Percentiles rank a stretch among this genome's conserved stretches.
Evolutionary conservation across 1,140 invertebrate genomes (phyloP).

Genomic region (Cydia pomonella): DNA sequence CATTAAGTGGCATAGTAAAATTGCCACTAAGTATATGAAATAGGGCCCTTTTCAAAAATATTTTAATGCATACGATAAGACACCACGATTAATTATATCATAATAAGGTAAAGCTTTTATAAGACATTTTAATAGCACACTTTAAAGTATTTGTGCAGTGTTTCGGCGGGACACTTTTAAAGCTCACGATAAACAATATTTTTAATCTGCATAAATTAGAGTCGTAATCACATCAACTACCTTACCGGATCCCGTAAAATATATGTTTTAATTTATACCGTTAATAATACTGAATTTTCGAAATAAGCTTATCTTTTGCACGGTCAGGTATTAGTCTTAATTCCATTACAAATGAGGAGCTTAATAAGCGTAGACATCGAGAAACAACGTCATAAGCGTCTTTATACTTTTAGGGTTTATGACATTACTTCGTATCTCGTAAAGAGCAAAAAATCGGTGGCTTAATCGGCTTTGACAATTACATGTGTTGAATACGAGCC

Average conservation of each 20-base stretch:
- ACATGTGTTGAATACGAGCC: conserved; percentile 10
- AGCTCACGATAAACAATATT: conserved; percentile 11
- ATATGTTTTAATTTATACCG: conserved; percentile 33
- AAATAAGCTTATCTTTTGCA: conserved; percentile 42
- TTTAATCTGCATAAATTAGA: conserved; percentile 32
- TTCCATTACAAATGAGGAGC: conserved; percentile 50
- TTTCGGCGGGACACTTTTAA: conserved; percentile 1
- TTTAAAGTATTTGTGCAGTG: conserved; percentile 4
- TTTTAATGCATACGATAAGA: conserved; percentile 15
- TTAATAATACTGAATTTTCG: conserved; percentile 42
- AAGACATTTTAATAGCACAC: conserved; percentile 20
- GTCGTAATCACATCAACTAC: conserved; percentile 28
- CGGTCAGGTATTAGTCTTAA: conserved; percentile 46
- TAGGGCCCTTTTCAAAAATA: neutral
- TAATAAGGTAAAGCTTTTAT: neutral
- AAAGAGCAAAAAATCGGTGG: neutral
- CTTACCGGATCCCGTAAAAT: conserved; percentile 24
- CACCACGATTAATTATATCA: neutral
- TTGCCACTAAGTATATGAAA: neutral
- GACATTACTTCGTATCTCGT: neutral
- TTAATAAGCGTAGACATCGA: conserved; percentile 24
- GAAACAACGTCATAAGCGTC: neutral
- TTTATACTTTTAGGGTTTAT: neutral
- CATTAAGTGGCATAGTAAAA: neutral
- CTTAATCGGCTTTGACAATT: conserved; percentile 23